Percentiles rank a stretch among this genome's conserved stretches.
These are phyloP conservation scores for Mesoligia furuncula DNA, from an alignment of 2,888 invertebrate species.

Conservation along the genomic window DNA sequence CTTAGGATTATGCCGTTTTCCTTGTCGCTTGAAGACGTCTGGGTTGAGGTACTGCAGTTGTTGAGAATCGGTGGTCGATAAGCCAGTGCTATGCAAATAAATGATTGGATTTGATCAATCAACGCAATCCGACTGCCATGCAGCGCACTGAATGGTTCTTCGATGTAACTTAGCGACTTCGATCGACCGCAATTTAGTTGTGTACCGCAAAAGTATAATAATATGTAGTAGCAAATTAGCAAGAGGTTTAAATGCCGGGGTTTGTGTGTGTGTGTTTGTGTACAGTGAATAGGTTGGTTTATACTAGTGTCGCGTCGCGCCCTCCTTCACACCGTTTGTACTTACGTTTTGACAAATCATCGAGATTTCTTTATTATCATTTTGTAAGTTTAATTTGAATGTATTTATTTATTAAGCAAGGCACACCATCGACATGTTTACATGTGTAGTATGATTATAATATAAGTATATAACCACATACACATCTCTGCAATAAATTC, in stretches of 20 bases:
- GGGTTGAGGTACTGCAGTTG: neutral
- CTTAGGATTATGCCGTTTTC: neutral
- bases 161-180: neutral
- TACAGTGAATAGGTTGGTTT: neutral
- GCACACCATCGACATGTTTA: too few species aligned
- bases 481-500: neutral
- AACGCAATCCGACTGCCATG: too few species aligned
- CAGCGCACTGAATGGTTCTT: neutral
- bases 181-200: neutral
- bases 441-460: too few species aligned
- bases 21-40: neutral
- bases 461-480: neutral
- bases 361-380: neutral
- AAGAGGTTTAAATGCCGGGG: neutral
- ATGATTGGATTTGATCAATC: too few species aligned
- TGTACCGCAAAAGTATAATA: neutral
- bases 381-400: neutral
- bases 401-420: neutral
- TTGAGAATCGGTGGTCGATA: neutral
- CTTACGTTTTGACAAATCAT: neutral
- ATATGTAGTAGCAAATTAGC: neutral
- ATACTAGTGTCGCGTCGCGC: neutral
- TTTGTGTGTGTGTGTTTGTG: too few species aligned
- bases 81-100: neutral
- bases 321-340: neutral